Conservation (phyloP, 2,888 invertebrate genomes). For the Callimorpha dominula region DNA sequence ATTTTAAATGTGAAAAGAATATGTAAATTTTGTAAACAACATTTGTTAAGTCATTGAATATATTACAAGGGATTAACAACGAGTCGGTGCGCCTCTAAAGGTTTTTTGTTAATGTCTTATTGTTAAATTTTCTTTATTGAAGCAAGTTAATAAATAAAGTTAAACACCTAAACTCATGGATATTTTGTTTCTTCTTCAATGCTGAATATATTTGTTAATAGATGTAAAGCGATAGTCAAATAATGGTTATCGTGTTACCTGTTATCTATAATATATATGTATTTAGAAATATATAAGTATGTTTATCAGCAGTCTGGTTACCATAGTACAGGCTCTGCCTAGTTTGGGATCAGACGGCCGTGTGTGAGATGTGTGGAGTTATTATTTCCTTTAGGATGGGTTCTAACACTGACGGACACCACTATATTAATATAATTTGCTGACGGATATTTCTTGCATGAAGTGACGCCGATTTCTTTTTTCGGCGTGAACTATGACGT, state of each 20-base stretch:
- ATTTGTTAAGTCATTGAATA: neutral
- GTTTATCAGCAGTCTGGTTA: too few relatives aligned
- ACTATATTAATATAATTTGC: neutral
- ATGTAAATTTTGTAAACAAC: slow-evolving; percentile 1
- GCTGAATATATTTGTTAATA: neutral
- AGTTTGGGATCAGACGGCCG: too few relatives aligned
- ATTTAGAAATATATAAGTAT: too few relatives aligned
- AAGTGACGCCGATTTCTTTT: neutral
- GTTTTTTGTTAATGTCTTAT: neutral
- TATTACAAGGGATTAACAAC: neutral
- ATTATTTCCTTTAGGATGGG: too few relatives aligned
- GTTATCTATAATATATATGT: too few relatives aligned
- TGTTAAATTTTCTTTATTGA: neutral
- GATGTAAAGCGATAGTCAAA: too few relatives aligned
- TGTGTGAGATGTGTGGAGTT: too few relatives aligned
- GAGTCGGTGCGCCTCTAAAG: neutral
- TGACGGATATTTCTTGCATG: neutral
- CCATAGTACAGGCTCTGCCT: too few relatives aligned
- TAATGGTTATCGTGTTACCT: too few relatives aligned
- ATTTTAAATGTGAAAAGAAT: slow-evolving; percentile 3
- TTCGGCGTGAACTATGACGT: neutral
- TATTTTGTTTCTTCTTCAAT: neutral
- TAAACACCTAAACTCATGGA: neutral
- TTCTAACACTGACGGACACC: neutral
- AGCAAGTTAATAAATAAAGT: neutral